Percentiles rank a stretch among this genome's conserved stretches.
phyloP scores from a whole-genome alignment of 2,797 vertebrate genomes.

The Nyctibius grandis region DNA sequence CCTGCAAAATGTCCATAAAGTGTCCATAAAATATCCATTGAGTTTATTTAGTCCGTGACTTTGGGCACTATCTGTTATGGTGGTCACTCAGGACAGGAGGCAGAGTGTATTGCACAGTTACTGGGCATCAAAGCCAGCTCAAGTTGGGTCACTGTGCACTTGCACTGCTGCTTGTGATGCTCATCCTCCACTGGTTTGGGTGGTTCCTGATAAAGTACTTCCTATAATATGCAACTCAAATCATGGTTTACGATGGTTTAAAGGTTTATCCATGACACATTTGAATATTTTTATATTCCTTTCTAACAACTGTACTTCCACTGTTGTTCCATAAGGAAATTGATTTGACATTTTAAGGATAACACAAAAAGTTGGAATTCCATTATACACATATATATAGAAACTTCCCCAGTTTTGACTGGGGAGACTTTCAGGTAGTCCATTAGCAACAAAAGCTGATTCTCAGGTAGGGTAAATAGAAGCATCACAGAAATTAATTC shows the following conservation, averaged over 20 bases:
- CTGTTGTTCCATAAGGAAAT: neutral
- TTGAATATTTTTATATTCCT: neutral
- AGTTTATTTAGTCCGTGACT: neutral
- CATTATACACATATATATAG: accelerated
- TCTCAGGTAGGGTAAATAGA: neutral
- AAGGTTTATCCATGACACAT: neutral
- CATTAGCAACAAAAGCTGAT: neutral
- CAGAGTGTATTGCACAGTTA: neutral
- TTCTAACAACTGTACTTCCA: neutral
- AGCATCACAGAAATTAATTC: neutral
- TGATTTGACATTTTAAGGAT: neutral
- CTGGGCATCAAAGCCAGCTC: neutral
- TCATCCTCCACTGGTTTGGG: accelerated
- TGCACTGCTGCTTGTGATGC: neutral
- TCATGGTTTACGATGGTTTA: neutral
- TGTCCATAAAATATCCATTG: neutral
- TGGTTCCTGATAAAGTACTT: neutral
- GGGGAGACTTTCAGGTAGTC: neutral
- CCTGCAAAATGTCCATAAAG: neutral
- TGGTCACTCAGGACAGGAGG: neutral
- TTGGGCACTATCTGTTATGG: accelerated
- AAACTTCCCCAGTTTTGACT: neutral
- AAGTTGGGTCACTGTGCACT: neutral
- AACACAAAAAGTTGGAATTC: neutral
- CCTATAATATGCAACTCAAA: neutral